Base-by-base conservation (phyloP, 2,113 vertebrate species). In the Lagopus muta region DNA sequence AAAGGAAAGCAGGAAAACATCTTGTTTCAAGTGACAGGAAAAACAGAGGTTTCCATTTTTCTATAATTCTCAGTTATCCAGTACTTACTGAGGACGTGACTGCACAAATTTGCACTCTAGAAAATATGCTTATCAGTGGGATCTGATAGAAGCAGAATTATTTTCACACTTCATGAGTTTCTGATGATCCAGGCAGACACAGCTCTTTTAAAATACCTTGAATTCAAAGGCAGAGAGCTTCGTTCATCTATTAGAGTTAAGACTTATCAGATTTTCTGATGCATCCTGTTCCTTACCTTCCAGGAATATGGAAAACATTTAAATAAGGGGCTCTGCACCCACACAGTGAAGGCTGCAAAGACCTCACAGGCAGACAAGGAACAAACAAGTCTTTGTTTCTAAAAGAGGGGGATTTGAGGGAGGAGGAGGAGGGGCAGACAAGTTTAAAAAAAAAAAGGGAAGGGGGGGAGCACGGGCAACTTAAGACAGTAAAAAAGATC, bases 361-460 rank as follows among this genome's bases (percentile, higher is more conserved):
- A 98, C 97, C 98, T 97, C 98, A 97, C 98, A 98, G 79, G 97
- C 95, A 97, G 97, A 89, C 57, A 71, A 94, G 88, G 94, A 96
- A 97, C 97, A 98, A 97, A 96, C 83, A 95, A 82, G 82, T 58
- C 97, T 98, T 98, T 98, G 97, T 98, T 97, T 97, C 95, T 43
- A n/a, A 32, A 88, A 94, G 81, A 90, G 79, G 66, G 91, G 86
- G 95, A 94, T 93, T 96, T 67, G 84, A 93, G 82, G 86, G 65
- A 65, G 82, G 82, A 95, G 83, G 19, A 38, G 34, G 81, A 93
- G 94, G 93, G 90, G 92, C 72, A 89, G 79, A 82, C 61, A 75
- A 91, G 75, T 45, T 42, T 92, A 88, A 94, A 81, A 27, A 50
- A 52, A 52, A 52, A 52, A 50, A 6, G 16, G 4, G 13, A 11